Evolutionary conservation across 2,113 vertebrate genomes (phyloP).

Genomic region (Odocoileus virginianus): DNA sequence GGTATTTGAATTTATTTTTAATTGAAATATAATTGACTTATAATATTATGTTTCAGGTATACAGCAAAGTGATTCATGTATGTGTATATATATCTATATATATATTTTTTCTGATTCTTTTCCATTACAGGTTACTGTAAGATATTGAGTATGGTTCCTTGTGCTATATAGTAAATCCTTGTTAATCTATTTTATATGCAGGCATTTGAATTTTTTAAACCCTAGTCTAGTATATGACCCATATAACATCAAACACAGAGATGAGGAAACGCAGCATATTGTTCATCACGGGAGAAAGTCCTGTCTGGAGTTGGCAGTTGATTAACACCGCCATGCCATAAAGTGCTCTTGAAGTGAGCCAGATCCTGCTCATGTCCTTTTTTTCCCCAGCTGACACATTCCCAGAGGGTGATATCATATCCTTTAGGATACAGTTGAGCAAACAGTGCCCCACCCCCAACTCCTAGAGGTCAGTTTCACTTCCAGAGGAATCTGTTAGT

Average conservation of each 20-base stretch:
- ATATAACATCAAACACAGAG: not conserved
- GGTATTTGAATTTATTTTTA: not conserved
- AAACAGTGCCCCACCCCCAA: not conserved
- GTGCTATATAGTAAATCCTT: not conserved
- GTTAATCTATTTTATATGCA: not conserved
- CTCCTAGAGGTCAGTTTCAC: conserved; percentile 19
- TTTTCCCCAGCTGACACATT: not conserved
- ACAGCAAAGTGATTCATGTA: not conserved
- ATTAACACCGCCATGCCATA: not conserved
- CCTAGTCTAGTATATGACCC: not conserved
- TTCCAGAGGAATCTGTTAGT: not conserved
- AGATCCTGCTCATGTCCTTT: not conserved
- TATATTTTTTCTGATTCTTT: fast-evolving
- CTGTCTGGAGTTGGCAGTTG: not conserved
- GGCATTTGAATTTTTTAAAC: not conserved
- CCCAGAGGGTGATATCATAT: conserved; percentile 27
- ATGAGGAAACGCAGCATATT: not conserved
- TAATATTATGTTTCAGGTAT: not conserved
- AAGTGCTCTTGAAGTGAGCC: not conserved
- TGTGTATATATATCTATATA: not conserved
- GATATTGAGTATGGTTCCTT: not conserved
- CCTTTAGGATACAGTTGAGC: not conserved
- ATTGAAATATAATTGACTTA: not conserved
- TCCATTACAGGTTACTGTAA: not conserved
- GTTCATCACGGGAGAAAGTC: not conserved